Percentiles rank a stretch among this genome's conserved stretches.
Conservation (phyloP, 2,113 vertebrate species). For the Cisticola juncidis region DNA sequence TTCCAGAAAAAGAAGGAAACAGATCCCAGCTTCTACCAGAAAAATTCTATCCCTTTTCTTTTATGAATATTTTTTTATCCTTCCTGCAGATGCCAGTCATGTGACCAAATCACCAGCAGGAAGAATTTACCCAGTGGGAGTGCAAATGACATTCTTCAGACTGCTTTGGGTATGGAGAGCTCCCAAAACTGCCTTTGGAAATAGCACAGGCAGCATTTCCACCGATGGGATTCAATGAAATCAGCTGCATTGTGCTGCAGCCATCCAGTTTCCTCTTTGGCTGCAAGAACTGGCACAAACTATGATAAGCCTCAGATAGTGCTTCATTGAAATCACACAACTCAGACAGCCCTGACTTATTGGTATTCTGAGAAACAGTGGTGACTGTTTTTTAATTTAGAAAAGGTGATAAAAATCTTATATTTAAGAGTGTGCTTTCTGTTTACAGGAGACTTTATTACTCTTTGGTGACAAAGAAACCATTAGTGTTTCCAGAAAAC, state of each 20-base stretch:
- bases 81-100: background rate
- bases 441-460: conserved; percentile 31
- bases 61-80: background rate
- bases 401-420: conserved; percentile 44
- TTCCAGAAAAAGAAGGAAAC: background rate
- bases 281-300: conserved; percentile 30
- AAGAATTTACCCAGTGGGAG: background rate
- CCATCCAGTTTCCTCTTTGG: conserved; percentile 59
- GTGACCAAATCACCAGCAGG: background rate
- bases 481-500: background rate
- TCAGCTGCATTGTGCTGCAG: conserved; percentile 43
- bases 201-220: conserved; percentile 9
- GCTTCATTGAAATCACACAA: conserved; percentile 24
- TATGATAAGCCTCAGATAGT: conserved; percentile 36
- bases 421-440: background rate
- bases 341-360: conserved; percentile 41
- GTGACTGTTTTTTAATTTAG: conserved; percentile 46
- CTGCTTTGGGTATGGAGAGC: conserved; percentile 23
- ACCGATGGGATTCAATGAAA: conserved; percentile 46
- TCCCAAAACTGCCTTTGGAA: conserved; percentile 48
- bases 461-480: conserved; percentile 9
- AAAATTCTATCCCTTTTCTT: background rate
- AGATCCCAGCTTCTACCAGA: background rate
- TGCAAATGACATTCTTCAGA: conserved; percentile 17
- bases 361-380: conserved; percentile 12